Evolutionary conservation across 2,797 vertebrate species (phyloP), one percentile per base, ranked within the genome.

Genomic region (Chelmon rostratus): DNA sequence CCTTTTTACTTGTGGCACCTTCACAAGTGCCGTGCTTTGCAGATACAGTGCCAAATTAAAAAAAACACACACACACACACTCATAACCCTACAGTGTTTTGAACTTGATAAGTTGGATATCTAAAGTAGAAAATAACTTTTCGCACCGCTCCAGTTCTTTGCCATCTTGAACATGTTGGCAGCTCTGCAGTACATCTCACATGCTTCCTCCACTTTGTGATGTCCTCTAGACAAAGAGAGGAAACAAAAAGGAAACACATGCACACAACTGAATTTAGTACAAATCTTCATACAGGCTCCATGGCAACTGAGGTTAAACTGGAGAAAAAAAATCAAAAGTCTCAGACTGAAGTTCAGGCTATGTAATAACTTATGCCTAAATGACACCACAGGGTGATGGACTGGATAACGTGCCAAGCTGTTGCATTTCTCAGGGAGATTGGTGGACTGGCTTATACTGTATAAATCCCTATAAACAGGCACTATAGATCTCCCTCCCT

Each of bases 141-240:
- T 75, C 95, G 71, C 94, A 99, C 98, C 98, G 3, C 90, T 99
- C 98, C 98, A 99, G 87, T 99, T 99, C 94, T 99, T 99, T 86
- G 96, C 97, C 91, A 99, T 99, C 96, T 99, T 99, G 96, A 99
- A 99, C 98, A 99, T 99, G 95, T 99, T 99, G 86, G 98, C 98
- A 53, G 98, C 97, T 95, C 98, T 96, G 87, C 97, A 98, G 88
- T 99, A 99, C 98, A 99, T 99, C 88, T 99, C 98, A 65, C 98
- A 99, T 0, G 98, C 98, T 78, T 99, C 98, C 93, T 99, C 98
- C 78, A 99, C 95, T 86, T 97, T 97, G 66, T 98, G 96, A 90
- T 96, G 97, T 80, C 98, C 98, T 79, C 98, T 99, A 88, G 52
- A 91, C 91, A 64, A 75, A 74, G 21, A 80, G 42, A 90, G 75